phyloP scores from a whole-genome alignment of 2,113 vertebrate genomes.

The Cyanocitta stelleri region DNA sequence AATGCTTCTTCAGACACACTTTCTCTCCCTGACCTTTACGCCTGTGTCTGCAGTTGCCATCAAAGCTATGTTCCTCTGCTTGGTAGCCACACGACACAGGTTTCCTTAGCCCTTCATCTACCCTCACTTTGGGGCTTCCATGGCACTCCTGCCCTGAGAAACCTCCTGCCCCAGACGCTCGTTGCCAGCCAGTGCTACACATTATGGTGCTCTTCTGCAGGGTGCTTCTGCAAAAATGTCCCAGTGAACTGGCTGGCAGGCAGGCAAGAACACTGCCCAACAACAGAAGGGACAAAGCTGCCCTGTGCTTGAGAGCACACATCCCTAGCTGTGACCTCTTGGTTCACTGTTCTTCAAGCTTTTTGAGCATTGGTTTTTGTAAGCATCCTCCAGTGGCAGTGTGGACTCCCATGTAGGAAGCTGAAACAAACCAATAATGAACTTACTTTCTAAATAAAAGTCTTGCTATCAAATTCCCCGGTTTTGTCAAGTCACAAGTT shows the following conservation, averaged over 20 bases:
- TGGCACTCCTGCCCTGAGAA: not conserved
- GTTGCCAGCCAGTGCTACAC: not conserved
- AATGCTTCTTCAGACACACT: not conserved
- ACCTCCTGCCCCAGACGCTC: rapidly evolving
- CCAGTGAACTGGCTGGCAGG: not conserved
- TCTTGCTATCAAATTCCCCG: not conserved
- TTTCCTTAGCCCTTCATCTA: not conserved
- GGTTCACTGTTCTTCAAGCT: not conserved
- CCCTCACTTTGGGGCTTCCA: not conserved
- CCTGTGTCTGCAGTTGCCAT: not conserved
- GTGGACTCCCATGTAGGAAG: not conserved
- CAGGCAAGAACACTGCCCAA: not conserved
- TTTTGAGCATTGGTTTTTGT: not conserved
- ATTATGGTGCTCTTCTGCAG: not conserved
- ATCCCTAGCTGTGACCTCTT: not conserved
- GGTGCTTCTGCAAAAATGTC: not conserved
- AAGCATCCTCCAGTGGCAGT: not conserved
- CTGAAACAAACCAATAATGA: not conserved
- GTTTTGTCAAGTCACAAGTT: not conserved
- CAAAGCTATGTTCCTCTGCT: not conserved
- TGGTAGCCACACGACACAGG: rapidly evolving
- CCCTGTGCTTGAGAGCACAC: not conserved
- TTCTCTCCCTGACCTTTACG: not conserved
- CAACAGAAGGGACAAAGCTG: not conserved
- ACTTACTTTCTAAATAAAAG: not conserved